Evolutionary conservation across 2,797 vertebrate species (phyloP).

Genomic region (Gadopsis bispinosus): DNA sequence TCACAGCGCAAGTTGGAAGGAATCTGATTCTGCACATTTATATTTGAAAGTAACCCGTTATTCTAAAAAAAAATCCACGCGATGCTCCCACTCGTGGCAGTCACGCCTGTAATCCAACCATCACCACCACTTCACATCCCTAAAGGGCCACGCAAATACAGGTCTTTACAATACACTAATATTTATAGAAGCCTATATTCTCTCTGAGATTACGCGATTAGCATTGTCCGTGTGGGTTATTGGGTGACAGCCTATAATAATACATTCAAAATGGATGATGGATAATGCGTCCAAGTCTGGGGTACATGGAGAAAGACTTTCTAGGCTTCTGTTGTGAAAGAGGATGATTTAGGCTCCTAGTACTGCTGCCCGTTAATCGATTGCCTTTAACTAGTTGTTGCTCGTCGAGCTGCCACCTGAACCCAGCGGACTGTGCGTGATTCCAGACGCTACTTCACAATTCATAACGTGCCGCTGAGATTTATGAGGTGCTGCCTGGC

Average conservation of each 20-base stretch:
- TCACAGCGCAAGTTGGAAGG: neutral
- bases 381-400: slow-evolving; percentile 24
- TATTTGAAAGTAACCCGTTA: neutral
- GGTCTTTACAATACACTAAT: neutral
- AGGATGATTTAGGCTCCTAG: neutral
- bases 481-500: slow-evolving; percentile 49
- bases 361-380: neutral
- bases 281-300: neutral
- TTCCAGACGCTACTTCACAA: slow-evolving; percentile 27
- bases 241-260: slow-evolving; percentile 7
- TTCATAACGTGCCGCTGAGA: slow-evolving; percentile 40
- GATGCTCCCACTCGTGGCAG: neutral
- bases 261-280: slow-evolving; percentile 46
- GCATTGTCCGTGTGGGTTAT: neutral
- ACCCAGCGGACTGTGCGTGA: neutral
- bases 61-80: neutral
- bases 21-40: neutral
- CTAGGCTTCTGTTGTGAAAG: neutral
- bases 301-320: neutral
- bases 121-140: neutral
- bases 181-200: neutral
- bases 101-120: neutral
- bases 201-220: neutral
- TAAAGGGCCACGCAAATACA: neutral
- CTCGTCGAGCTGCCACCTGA: neutral